Percentiles rank a stretch among this genome's conserved stretches.
These are phyloP conservation scores for Mustela lutreola DNA, from an alignment of 2,113 vertebrate genomes.

Conservation along the genomic window DNA sequence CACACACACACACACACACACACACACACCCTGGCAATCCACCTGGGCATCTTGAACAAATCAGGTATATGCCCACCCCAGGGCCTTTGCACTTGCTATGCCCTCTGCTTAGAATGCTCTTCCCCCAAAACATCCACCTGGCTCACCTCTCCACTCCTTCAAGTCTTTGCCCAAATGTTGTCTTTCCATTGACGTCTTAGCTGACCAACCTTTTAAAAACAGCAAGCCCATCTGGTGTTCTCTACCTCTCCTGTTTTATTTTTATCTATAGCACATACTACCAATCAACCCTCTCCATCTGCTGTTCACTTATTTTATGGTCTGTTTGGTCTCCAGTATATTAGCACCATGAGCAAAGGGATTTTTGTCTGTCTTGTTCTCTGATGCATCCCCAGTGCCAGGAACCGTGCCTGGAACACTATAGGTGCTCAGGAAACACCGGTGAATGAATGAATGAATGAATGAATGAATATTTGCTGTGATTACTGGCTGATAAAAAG, in stretches of 20 bases:
- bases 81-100: neutral
- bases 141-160: neutral
- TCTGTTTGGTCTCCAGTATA: too few species aligned
- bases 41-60: accelerated
- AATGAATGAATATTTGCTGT: neutral
- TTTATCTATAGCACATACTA: neutral
- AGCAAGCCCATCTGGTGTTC: neutral
- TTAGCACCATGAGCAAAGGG: neutral
- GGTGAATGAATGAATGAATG: neutral
- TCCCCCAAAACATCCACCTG: neutral
- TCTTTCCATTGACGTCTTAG: neutral
- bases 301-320: neutral
- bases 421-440: neutral
- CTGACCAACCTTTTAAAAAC: neutral
- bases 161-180: neutral
- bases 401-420: accelerated
- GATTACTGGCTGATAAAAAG: neutral
- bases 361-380: neutral
- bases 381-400: accelerated
- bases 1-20: neutral
- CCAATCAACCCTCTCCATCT: neutral
- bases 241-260: neutral
- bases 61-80: neutral
- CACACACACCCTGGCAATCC: neutral
- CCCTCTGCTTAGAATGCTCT: neutral